These are phyloP conservation scores for Scaptomyza reducta DNA, from an alignment of 2,888 invertebrate genomes.

Conservation along the genomic window DNA sequence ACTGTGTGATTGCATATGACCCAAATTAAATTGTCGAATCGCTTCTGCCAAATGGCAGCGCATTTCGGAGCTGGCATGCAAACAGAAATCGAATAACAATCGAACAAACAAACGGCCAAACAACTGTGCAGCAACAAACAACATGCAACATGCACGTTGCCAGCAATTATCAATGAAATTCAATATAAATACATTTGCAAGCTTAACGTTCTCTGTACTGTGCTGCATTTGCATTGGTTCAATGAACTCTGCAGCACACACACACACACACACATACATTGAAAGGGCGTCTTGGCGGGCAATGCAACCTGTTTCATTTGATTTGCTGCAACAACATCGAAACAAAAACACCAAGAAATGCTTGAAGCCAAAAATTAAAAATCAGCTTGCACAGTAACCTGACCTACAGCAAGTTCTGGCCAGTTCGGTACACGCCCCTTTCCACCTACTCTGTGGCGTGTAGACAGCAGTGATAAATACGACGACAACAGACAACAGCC, in stretches of 20 bases:
- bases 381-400: constrained; percentile 54
- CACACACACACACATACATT: constrained; percentile 3
- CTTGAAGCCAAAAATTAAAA: constrained; percentile 51
- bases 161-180: constrained; percentile 73
- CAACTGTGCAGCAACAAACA: constrained; percentile 21
- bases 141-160: constrained; percentile 59
- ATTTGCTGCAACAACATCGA: constrained; percentile 22
- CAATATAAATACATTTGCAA: constrained; percentile 45
- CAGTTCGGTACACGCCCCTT: constrained; percentile 35
- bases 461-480: constrained; percentile 73
- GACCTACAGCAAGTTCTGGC: constrained; percentile 64
- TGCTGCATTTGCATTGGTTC: constrained; percentile 44
- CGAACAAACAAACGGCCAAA: constrained; percentile 43
- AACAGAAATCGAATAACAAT: constrained; percentile 51
- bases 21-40: constrained; percentile 66
- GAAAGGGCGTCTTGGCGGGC: constrained; percentile 28
- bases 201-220: constrained; percentile 2
- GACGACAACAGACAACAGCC: constrained; percentile 62
- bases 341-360: constrained; percentile 15
- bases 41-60: constrained; percentile 55
- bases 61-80: constrained; percentile 60
- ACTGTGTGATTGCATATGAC: constrained; percentile 70
- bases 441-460: constrained; percentile 17
- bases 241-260: constrained; percentile 20
- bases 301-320: constrained; percentile 53